Evolutionary conservation across 2,888 invertebrate genomes (phyloP).

Genomic region (Limnephilus marmoratus): DNA sequence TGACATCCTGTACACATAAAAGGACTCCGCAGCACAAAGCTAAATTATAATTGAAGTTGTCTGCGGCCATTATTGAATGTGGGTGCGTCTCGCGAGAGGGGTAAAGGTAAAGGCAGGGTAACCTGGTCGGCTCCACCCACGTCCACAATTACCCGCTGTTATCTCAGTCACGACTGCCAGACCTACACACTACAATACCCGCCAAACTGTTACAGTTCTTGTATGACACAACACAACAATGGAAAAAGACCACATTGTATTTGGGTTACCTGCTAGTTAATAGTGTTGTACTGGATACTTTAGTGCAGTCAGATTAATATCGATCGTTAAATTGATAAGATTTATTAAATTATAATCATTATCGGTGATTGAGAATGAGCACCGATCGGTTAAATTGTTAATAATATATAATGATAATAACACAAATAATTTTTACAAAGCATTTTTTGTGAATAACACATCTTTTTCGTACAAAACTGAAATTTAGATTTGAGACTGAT

Average conservation of each 20-base stretch:
- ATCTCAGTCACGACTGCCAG: constrained; percentile 22
- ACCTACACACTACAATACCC: neutral
- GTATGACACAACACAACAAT: constrained; percentile 36
- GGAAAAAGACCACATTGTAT: neutral
- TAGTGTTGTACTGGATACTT: neutral
- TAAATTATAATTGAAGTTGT: neutral
- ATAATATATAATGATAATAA: too few relatives aligned
- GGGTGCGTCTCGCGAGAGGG: neutral
- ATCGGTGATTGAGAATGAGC: too few relatives aligned
- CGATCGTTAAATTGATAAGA: neutral
- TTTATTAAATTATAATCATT: too few relatives aligned
- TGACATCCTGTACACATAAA: neutral
- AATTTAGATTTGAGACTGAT: too few relatives aligned
- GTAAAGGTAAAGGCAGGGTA: neutral
- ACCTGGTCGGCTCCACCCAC: neutral
- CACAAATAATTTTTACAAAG: too few relatives aligned
- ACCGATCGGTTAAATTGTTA: too few relatives aligned
- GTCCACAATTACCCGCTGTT: neutral
- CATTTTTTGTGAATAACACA: too few relatives aligned
- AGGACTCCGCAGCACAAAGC: neutral
- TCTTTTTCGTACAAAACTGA: too few relatives aligned
- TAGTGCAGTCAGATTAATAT: neutral
- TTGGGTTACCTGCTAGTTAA: constrained; percentile 6
- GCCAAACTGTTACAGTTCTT: neutral
- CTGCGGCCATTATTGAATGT: neutral